These are phyloP conservation scores for Corydoras sp. DNA, from an alignment of 2,113 vertebrate genomes.

Conservation along the genomic window DNA sequence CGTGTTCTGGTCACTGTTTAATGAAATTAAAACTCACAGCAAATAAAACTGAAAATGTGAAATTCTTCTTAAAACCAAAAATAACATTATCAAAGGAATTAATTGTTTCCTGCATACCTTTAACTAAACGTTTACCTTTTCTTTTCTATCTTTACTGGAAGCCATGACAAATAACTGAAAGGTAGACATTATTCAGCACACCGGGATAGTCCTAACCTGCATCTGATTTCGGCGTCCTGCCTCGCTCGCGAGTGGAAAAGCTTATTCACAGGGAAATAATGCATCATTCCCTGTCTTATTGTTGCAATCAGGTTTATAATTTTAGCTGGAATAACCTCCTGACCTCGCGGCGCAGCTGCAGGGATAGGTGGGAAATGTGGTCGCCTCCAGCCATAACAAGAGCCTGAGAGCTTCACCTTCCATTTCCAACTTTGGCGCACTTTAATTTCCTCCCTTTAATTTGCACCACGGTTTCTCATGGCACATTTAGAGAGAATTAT, in stretches of 20 bases:
- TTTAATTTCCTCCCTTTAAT: constrained; percentile 38
- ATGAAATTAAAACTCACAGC: too few species aligned
- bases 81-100: too few species aligned
- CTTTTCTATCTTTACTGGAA: too few species aligned
- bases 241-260: not conserved
- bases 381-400: not conserved
- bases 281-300: constrained; percentile 3
- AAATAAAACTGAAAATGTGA: too few species aligned
- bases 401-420: not conserved
- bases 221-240: not conserved
- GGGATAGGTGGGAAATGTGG: constrained; percentile 11
- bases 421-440: constrained; percentile 17
- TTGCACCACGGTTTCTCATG: constrained; percentile 28
- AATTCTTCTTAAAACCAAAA: too few species aligned
- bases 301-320: not conserved
- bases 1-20: too few species aligned
- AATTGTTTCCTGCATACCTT: too few species aligned
- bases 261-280: not conserved
- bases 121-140: too few species aligned
- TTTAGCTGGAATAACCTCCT: not conserved
- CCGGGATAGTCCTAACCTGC: not conserved
- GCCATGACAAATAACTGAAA: too few species aligned
- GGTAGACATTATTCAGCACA: not conserved
- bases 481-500: constrained; percentile 41
- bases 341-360: constrained; percentile 2